These are phyloP conservation scores for Magallana gigas DNA, from an alignment of 1,140 invertebrate genomes.

Conservation along the genomic window DNA sequence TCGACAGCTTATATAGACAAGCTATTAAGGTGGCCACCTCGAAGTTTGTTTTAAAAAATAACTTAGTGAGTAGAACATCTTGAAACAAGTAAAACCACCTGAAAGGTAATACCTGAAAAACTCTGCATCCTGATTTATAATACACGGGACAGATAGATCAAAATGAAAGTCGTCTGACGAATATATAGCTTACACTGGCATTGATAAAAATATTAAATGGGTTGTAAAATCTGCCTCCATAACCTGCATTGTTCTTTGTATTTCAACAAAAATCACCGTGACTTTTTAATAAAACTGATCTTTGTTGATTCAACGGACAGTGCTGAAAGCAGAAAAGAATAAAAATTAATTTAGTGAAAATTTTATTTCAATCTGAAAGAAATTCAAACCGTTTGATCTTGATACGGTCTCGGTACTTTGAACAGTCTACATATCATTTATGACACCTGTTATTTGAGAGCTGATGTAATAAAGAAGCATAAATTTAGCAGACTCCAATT, in stretches of 20 bases:
- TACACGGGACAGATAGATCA: background rate
- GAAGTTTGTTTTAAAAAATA: background rate
- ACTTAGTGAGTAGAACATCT: background rate
- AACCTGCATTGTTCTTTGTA: background rate
- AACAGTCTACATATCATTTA: slow-evolving; percentile 3
- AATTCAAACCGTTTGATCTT: slow-evolving; percentile 23
- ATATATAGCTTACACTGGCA: background rate
- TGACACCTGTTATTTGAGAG: background rate
- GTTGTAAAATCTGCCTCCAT: background rate
- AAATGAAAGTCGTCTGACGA: background rate
- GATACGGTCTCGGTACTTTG: background rate
- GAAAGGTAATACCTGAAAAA: background rate
- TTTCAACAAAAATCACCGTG: background rate
- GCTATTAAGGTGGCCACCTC: background rate
- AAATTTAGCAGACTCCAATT: background rate
- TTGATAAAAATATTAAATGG: background rate
- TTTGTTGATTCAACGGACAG: background rate
- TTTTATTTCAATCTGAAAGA: slow-evolving; percentile 24
- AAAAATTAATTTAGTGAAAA: slow-evolving; percentile 32
- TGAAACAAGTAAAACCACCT: background rate
- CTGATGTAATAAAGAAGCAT: slow-evolving; percentile 4
- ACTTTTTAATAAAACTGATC: slow-evolving; percentile 15
- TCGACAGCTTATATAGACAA: slow-evolving; percentile 6
- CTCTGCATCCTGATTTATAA: slow-evolving; percentile 25
- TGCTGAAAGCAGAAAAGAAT: background rate